phyloP scores from a whole-genome alignment of 2,888 invertebrate genomes.

The Alviniconcha strummeri region DNA sequence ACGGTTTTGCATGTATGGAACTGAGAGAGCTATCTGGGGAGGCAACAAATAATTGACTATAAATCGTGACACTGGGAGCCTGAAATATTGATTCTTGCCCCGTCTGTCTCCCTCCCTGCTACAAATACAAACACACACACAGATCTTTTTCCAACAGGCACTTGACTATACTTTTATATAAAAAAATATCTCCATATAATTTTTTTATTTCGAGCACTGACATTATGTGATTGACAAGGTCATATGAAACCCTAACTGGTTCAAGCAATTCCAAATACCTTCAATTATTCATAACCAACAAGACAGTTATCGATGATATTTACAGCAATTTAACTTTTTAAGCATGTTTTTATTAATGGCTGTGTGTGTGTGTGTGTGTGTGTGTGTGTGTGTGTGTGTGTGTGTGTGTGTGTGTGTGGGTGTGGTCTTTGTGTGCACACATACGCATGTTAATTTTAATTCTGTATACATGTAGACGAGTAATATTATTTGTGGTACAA shows the following conservation, averaged over 20 bases:
- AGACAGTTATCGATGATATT: too few species aligned
- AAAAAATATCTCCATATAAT: too few species aligned
- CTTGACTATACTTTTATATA: not conserved
- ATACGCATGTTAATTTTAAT: too few species aligned
- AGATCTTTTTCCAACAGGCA: slow-evolving; percentile 15
- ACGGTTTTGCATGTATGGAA: not conserved
- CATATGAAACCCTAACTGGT: too few species aligned
- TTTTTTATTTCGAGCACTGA: too few species aligned
- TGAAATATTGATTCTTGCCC: slow-evolving; percentile 25
- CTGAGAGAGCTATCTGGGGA: slow-evolving; percentile 10
- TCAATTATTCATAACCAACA: too few species aligned
- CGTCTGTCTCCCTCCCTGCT: slow-evolving; percentile 7
- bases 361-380: not conserved
- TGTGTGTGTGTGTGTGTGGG: not conserved
- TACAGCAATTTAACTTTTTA: too few species aligned
- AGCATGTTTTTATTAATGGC: not conserved
- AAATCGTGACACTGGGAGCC: slow-evolving; percentile 29
- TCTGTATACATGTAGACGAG: too few species aligned
- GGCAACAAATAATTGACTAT: slow-evolving; percentile 22
- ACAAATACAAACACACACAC: not conserved
- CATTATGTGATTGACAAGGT: too few species aligned
- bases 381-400: not conserved
- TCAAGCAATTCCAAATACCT: too few species aligned
- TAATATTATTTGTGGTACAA: too few species aligned
- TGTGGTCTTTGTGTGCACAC: not conserved